Evolutionary conservation across 2,888 invertebrate genomes (phyloP).

Genomic region (Acleris sparsana): DNA sequence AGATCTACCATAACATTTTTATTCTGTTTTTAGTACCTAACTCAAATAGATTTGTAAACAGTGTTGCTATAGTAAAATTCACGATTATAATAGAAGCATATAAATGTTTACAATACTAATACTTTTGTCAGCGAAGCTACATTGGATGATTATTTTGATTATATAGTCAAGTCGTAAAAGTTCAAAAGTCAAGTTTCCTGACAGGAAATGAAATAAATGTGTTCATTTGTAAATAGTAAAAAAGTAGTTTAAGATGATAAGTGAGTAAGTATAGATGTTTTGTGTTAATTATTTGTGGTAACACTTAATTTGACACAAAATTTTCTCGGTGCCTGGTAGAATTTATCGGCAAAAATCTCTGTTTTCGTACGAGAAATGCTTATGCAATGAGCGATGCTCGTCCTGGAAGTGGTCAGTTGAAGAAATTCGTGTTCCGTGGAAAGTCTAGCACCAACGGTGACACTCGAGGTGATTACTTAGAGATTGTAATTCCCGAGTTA

Average conservation of each 20-base stretch:
- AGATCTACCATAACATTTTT: not conserved
- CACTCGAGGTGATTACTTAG: slow-evolving; percentile 87
- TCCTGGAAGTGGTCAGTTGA: slow-evolving; percentile 84
- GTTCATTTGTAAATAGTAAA: too few relatives aligned
- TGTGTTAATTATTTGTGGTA: slow-evolving; percentile 12
- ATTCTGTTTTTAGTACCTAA: not conserved
- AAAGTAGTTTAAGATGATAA: too few relatives aligned
- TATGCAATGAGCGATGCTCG: slow-evolving; percentile 83
- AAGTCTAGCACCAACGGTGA: slow-evolving; percentile 83
- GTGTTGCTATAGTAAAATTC: not conserved
- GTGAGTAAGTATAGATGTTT: too few relatives aligned
- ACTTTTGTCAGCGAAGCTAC: too few relatives aligned
- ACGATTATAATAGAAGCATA: too few relatives aligned
- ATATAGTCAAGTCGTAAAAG: too few relatives aligned
- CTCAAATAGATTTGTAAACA: slow-evolving; percentile 4
- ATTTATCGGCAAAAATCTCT: slow-evolving; percentile 24
- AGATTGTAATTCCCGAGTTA: slow-evolving; percentile 92
- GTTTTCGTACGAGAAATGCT: slow-evolving; percentile 48
- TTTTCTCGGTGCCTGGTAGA: slow-evolving; percentile 16
- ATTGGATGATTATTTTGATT: too few relatives aligned
- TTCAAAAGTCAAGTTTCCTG: too few relatives aligned
- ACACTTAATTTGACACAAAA: slow-evolving; percentile 37
- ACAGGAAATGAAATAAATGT: too few relatives aligned
- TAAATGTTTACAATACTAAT: not conserved
- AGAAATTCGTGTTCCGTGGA: slow-evolving; percentile 92